Evolutionary conservation across 2,113 vertebrate species (phyloP).

Genomic region (Gnathonemus longibarbis): DNA sequence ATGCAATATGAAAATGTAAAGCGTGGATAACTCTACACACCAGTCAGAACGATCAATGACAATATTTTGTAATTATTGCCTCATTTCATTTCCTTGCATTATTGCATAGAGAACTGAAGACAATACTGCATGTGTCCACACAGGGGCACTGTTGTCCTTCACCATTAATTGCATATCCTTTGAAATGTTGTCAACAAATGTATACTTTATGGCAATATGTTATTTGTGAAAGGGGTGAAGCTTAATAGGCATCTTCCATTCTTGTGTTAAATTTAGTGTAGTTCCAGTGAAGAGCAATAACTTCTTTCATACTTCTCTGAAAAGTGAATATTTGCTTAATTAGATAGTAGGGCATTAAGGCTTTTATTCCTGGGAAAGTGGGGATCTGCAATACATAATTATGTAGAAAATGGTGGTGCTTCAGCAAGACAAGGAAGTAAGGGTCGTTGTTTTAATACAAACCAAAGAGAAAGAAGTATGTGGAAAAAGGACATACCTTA

Average conservation of each 20-base stretch:
- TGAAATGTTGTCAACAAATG: background rate
- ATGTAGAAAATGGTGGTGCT: background rate
- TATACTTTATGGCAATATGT: slow-evolving; percentile 12
- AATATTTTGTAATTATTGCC: background rate
- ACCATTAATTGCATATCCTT: background rate
- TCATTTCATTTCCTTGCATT: background rate
- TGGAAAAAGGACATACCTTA: background rate
- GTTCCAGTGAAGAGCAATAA: background rate
- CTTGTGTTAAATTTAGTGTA: slow-evolving; percentile 20
- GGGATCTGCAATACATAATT: slow-evolving; percentile 12
- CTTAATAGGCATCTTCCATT: background rate
- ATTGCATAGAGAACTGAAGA: background rate
- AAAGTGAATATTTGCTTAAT: background rate
- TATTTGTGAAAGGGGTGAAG: background rate
- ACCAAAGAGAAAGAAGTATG: background rate
- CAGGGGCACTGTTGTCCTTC: slow-evolving; percentile 20
- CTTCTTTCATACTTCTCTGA: slow-evolving; percentile 8
- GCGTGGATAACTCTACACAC: background rate
- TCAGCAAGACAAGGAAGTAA: background rate
- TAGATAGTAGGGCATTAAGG: slow-evolving; percentile 16
- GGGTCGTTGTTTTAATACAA: background rate
- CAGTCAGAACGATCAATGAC: background rate
- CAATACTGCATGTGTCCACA: slow-evolving; percentile 11
- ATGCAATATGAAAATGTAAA: background rate
- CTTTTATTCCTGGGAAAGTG: slow-evolving; percentile 1